Conservation (phyloP, 2,888 invertebrate species). For the Drosophila testacea region DNA sequence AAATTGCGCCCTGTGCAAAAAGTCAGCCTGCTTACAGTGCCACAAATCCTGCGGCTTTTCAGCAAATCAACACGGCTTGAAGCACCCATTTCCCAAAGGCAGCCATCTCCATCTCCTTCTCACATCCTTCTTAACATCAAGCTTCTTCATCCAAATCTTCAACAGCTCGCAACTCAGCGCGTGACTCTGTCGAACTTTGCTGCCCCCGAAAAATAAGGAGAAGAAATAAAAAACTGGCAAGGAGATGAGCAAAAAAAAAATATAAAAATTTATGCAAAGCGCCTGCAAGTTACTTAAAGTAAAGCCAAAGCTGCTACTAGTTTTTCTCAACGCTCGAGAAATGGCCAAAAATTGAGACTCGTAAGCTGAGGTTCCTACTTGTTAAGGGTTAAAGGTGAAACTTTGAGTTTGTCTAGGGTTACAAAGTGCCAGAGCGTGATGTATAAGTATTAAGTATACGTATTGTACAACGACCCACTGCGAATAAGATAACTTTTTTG, state of each 20-base stretch:
- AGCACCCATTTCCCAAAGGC: conserved; percentile 45
- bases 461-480: conserved; percentile 16
- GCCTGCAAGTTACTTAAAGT: conserved; percentile 75
- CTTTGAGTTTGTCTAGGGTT: conserved; percentile 63
- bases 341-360: conserved; percentile 60
- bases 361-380: conserved; percentile 65
- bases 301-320: conserved; percentile 50
- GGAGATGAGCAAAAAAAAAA: conserved; percentile 22
- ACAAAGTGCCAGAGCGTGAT: conserved; percentile 64
- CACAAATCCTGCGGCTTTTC: conserved; percentile 79
- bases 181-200: conserved; percentile 76
- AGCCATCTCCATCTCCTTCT: neutral
- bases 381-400: conserved; percentile 65
- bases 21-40: conserved; percentile 66
- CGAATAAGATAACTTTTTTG: conserved; percentile 50
- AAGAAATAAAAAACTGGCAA: conserved; percentile 12
- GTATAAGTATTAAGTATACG: conserved; percentile 53
- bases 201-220: conserved; percentile 29
- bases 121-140: neutral
- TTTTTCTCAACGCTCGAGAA: conserved; percentile 34
- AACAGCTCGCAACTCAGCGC: conserved; percentile 61
- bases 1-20: conserved; percentile 57
- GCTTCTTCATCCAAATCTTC: conserved; percentile 22
- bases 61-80: conserved; percentile 75
- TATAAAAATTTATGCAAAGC: conserved; percentile 77